Conservation (phyloP, 2,888 invertebrate genomes). For the Tiliacea aurago region DNA sequence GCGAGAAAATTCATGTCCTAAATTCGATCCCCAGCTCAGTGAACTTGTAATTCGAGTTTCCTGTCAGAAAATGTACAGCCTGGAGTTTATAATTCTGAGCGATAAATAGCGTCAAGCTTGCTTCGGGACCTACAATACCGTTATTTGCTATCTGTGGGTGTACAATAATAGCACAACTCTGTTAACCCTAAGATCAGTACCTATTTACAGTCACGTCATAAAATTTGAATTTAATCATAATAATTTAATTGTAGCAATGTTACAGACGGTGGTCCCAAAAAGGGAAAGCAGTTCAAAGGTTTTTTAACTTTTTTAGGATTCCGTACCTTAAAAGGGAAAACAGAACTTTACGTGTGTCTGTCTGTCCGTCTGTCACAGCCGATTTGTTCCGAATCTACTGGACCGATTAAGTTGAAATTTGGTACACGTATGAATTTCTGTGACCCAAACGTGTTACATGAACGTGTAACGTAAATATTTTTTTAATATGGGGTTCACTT, state of each 20-base stretch:
- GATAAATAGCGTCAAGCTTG: conserved; percentile 41
- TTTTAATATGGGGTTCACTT: too few relatives aligned
- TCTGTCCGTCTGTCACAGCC: too few relatives aligned
- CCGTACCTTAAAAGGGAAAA: too few relatives aligned
- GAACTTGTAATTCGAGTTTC: conserved; percentile 51
- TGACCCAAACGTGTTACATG: too few relatives aligned
- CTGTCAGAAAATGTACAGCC: conserved; percentile 43
- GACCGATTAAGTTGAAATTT: too few relatives aligned
- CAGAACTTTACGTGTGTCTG: too few relatives aligned
- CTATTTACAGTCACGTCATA: conserved; percentile 26
- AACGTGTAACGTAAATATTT: too few relatives aligned
- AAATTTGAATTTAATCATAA: background rate
- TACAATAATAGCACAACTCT: conserved; percentile 36
- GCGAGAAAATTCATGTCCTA: conserved; percentile 9
- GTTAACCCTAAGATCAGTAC: conserved; percentile 20
- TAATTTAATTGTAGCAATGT: background rate
- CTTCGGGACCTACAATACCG: conserved; percentile 32
- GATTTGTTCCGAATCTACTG: too few relatives aligned
- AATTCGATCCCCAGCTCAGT: conserved; percentile 17
- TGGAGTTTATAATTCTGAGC: conserved; percentile 45
- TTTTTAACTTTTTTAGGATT: too few relatives aligned
- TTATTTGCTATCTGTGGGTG: conserved; percentile 47
- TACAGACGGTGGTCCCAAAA: background rate
- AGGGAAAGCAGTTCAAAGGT: too few relatives aligned
- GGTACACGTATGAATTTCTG: too few relatives aligned